phyloP scores from a whole-genome alignment of 2,797 vertebrate species.

The Megalops cyprinoides region DNA sequence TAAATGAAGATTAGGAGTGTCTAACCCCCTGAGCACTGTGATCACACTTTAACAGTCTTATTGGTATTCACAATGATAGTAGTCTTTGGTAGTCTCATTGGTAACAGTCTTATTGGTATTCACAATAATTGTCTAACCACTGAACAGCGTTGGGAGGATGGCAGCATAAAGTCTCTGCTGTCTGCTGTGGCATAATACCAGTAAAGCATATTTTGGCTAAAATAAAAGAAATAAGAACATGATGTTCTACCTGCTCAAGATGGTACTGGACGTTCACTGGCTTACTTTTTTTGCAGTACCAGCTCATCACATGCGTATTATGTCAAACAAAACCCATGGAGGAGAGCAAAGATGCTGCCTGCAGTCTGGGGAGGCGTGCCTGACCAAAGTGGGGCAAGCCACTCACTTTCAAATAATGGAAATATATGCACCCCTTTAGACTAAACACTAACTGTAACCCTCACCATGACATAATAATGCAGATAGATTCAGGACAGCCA shows the following conservation, averaged over 20 bases:
- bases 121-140: constrained; percentile 28
- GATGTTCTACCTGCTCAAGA: neutral
- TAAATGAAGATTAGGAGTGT: constrained; percentile 27
- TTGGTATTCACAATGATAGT: constrained; percentile 30
- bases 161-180: neutral
- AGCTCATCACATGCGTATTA: neutral
- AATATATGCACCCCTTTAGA: too few relatives aligned
- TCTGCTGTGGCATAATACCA: neutral
- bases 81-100: too few relatives aligned
- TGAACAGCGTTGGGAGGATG: neutral
- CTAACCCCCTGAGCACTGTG: constrained; percentile 12
- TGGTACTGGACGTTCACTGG: neutral
- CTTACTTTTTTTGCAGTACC: neutral
- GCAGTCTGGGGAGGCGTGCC: too few relatives aligned
- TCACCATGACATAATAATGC: too few relatives aligned
- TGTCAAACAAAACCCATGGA: too few relatives aligned
- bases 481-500: too few relatives aligned
- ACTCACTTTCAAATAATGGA: too few relatives aligned
- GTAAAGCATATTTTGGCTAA: neutral
- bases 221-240: too few relatives aligned
- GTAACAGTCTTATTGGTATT: constrained; percentile 25
- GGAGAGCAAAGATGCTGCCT: too few relatives aligned
- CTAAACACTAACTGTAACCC: too few relatives aligned
- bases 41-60: constrained; percentile 15
- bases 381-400: too few relatives aligned